These are phyloP conservation scores for Xenops minutus DNA, from an alignment of 2,797 vertebrate species.

Conservation along the genomic window DNA sequence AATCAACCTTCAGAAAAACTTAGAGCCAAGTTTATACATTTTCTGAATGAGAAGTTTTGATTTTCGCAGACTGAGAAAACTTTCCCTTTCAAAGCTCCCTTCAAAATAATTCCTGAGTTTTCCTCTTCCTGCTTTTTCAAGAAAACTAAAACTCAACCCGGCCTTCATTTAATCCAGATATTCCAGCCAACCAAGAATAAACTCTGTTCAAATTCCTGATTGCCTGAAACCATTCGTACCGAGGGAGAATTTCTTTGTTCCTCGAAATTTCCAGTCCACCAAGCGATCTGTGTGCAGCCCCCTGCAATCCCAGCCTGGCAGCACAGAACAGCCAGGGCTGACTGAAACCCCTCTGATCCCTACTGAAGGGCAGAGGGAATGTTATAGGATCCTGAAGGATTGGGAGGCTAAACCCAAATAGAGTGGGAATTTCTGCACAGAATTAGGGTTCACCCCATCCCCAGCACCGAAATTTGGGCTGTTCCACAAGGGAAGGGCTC, in stretches of 20 bases:
- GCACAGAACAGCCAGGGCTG: neutral
- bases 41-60: neutral
- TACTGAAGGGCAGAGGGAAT: rapidly evolving
- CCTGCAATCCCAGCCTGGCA: neutral
- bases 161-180: neutral
- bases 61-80: neutral
- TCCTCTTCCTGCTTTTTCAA: neutral
- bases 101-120: neutral
- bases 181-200: neutral
- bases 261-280: neutral
- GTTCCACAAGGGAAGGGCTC: neutral
- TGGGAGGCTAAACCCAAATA: neutral
- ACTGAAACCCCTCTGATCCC: neutral
- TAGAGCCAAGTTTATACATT: neutral
- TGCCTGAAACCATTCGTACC: neutral
- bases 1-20: neutral
- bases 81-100: neutral
- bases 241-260: neutral
- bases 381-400: neutral
- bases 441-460: neutral
- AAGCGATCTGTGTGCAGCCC: neutral
- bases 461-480: neutral
- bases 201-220: neutral
- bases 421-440: neutral
- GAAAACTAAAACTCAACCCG: neutral